Conservation (phyloP, 2,113 vertebrate species). For the Labrus mixtus region DNA sequence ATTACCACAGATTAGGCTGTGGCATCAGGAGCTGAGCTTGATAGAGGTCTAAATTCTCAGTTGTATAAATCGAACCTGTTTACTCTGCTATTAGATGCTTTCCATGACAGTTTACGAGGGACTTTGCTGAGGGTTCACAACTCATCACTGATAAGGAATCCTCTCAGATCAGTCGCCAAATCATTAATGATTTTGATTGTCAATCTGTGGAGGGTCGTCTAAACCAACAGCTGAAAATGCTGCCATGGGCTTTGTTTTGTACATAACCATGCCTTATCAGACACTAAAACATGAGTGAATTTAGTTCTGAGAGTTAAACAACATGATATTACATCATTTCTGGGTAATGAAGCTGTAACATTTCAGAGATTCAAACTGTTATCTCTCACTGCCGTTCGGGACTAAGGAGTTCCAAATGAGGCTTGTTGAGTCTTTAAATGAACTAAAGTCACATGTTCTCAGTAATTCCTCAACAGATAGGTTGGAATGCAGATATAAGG, state of each 20-base stretch:
- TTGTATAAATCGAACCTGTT: no score
- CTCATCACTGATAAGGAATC: conserved; percentile 6
- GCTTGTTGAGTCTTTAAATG: conserved; percentile 43
- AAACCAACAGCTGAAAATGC: conserved; percentile 37
- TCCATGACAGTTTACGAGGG: neutral
- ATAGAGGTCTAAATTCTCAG: no score
- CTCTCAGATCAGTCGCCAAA: conserved; percentile 18
- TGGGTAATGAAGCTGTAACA: conserved; percentile 57
- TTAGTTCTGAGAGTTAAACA: conserved; percentile 32
- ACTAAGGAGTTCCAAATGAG: conserved; percentile 53
- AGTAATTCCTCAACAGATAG: conserved; percentile 46
- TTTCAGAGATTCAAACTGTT: conserved; percentile 58
- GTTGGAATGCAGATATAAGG: conserved; percentile 50
- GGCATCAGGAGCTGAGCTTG: no score
- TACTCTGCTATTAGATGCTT: no score
- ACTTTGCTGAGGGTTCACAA: neutral
- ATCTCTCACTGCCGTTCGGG: conserved; percentile 63
- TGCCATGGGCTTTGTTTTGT: conserved; percentile 40
- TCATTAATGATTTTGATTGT: conserved; percentile 11
- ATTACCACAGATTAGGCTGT: no score
- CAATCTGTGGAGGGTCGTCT: conserved; percentile 15
- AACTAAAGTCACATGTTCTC: conserved; percentile 53
- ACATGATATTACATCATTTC: conserved; percentile 53
- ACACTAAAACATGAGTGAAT: conserved; percentile 39
- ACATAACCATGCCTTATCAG: conserved; percentile 48